Evolutionary conservation across 2,797 vertebrate genomes (phyloP).

Genomic region (Phaenicophaeus curvirostris): DNA sequence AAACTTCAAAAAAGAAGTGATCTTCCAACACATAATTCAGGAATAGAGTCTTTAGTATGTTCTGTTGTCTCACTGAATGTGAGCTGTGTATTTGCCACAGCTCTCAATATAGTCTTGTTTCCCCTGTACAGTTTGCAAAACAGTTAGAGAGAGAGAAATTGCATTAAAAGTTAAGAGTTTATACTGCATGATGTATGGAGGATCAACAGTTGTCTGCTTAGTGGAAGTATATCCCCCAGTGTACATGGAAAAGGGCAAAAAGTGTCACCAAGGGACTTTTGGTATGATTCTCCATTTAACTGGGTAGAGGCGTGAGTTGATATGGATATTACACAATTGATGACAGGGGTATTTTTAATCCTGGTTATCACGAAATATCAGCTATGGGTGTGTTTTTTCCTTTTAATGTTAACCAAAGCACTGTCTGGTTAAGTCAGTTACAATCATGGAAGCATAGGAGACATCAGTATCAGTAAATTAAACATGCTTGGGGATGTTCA

Average conservation of each 20-base stretch:
- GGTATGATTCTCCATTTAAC: background rate
- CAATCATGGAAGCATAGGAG: background rate
- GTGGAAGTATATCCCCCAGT: rapidly evolving
- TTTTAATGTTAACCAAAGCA: background rate
- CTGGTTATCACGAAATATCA: background rate
- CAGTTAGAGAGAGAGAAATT: background rate
- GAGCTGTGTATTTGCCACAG: background rate
- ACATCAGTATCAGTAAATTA: background rate
- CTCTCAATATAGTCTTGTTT: background rate
- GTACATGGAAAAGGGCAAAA: background rate
- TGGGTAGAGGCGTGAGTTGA: background rate
- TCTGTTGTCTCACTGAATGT: background rate
- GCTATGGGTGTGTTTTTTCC: background rate
- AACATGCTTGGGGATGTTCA: background rate
- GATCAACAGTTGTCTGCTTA: background rate
- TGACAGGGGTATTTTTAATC: background rate
- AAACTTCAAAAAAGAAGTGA: background rate
- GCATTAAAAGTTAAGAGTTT: background rate
- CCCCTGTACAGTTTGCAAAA: background rate
- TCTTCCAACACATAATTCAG: background rate
- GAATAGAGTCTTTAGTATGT: background rate
- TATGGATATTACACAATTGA: background rate
- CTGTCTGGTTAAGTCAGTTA: background rate
- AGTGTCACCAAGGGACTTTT: background rate
- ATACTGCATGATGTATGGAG: background rate